Evolutionary conservation across 2,888 invertebrate genomes (phyloP).

Genomic region (Drosophila meridionalis): DNA sequence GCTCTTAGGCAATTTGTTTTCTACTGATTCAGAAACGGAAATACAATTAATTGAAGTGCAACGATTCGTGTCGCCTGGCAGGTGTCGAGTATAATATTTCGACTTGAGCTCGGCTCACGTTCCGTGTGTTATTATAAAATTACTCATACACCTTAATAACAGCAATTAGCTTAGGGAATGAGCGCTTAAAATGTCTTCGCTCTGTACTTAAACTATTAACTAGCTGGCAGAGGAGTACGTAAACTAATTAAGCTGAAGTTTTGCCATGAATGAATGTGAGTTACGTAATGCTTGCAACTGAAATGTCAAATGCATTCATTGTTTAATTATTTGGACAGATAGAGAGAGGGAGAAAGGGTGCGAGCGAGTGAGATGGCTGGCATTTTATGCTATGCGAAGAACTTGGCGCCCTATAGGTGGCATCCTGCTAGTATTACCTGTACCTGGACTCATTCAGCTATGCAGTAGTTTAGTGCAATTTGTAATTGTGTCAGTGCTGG

Average conservation of each 20-base stretch:
- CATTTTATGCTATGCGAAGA: constrained; percentile 34
- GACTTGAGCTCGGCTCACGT: constrained; percentile 7
- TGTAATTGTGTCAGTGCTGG: constrained; percentile 76
- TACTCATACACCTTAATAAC: constrained; percentile 38
- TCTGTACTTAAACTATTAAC: constrained; percentile 24
- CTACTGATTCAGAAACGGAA: not conserved
- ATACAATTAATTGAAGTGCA: constrained; percentile 10
- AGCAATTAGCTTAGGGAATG: constrained; percentile 48
- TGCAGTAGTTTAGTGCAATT: constrained; percentile 75
- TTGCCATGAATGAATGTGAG: constrained; percentile 22
- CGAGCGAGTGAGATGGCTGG: constrained; percentile 18
- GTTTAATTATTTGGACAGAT: constrained; percentile 47
- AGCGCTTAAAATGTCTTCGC: constrained; percentile 31
- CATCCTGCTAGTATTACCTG: constrained; percentile 9
- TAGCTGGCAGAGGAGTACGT: constrained; percentile 28
- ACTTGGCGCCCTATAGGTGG: constrained; percentile 45
- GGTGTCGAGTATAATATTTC: constrained; percentile 12
- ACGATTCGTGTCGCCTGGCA: constrained; percentile 12
- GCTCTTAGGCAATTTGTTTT: not conserved
- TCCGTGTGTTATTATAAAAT: constrained; percentile 42
- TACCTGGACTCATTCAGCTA: constrained; percentile 29
- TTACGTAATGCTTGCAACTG: constrained; percentile 29
- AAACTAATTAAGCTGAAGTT: constrained; percentile 49
- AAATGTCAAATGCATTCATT: constrained; percentile 57
- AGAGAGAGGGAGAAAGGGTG: not conserved